phyloP scores from a whole-genome alignment of 2,797 vertebrate species.

The Oreonectes daqikongensis region DNA sequence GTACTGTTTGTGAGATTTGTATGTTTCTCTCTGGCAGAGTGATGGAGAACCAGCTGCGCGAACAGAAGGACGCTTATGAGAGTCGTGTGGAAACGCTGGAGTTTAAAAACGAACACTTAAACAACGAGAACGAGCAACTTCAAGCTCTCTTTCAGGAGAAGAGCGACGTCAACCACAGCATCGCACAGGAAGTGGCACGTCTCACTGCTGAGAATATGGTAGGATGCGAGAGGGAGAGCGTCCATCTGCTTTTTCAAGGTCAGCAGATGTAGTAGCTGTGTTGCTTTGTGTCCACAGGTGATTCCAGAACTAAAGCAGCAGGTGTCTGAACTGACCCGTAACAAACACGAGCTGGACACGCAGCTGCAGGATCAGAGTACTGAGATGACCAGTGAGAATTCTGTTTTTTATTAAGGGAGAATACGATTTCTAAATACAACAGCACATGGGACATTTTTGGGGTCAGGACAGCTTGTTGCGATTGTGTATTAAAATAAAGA shows the following conservation, averaged over 20 bases:
- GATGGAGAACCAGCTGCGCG: conserved; percentile 85
- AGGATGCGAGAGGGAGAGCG: conserved; percentile 24
- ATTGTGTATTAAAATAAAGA: not conserved
- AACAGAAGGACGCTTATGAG: conserved; percentile 85
- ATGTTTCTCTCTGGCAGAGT: conserved; percentile 73
- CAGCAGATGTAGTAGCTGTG: not conserved
- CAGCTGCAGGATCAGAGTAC: conserved; percentile 76
- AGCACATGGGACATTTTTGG: not conserved
- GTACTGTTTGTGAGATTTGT: not conserved
- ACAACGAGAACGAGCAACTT: conserved; percentile 86
- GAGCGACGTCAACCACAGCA: conserved; percentile 83
- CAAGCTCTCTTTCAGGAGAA: conserved; percentile 92
- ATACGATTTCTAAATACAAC: too few species aligned
- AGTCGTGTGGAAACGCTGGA: conserved; percentile 85
- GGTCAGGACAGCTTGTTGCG: not conserved
- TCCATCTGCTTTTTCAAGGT: not conserved
- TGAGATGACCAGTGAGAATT: conserved; percentile 78
- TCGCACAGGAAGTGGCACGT: conserved; percentile 86
- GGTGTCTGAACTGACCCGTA: conserved; percentile 87
- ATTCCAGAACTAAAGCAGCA: conserved; percentile 90
- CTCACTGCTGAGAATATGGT: conserved; percentile 92
- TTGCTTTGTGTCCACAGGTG: conserved; percentile 72
- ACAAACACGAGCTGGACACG: conserved; percentile 86
- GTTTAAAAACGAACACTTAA: conserved; percentile 88
- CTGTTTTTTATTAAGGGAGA: too few species aligned